phyloP scores from a whole-genome alignment of 2,797 vertebrate genomes.

The Sciurus vulgaris region DNA sequence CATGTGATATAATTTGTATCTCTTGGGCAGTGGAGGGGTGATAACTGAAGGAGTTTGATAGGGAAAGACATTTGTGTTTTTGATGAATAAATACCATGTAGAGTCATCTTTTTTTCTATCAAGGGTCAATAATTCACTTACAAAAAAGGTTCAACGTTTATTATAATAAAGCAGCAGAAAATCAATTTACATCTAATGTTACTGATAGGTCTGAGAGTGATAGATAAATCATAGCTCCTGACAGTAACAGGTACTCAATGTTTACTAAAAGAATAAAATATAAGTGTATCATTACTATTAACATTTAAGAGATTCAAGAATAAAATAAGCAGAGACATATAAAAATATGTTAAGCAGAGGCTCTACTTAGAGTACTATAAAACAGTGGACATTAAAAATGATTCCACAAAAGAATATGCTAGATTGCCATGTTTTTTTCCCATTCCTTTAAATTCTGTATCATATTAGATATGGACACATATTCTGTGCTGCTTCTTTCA shows the following conservation, averaged over 20 bases:
- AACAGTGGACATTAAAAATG: neutral
- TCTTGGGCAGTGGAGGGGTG: neutral
- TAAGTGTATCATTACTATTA: conserved; percentile 44
- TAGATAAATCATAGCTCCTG: conserved; percentile 20
- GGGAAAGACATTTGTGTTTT: neutral
- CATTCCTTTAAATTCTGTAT: neutral
- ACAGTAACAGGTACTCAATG: neutral
- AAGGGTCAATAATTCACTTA: conserved; percentile 22
- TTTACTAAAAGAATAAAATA: conserved; percentile 56
- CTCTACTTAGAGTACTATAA: neutral
- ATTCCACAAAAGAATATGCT: neutral
- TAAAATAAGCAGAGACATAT: conserved; percentile 36
- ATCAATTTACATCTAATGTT: conserved; percentile 55
- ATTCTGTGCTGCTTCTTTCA: neutral
- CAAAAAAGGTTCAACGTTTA: conserved; percentile 44
- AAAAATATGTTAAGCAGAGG: conserved; percentile 20
- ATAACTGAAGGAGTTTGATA: neutral
- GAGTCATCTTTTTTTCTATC: conserved; percentile 14
- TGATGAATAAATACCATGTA: conserved; percentile 43
- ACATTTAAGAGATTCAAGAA: conserved; percentile 46
- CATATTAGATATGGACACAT: neutral
- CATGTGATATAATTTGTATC: neutral
- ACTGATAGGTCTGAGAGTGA: conserved; percentile 14
- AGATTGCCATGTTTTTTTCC: neutral
- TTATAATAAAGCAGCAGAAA: conserved; percentile 31